Evolutionary conservation across 2,797 vertebrate genomes (phyloP), one percentile per base, ranked within the genome.

Genomic region (Cheirogaleus major): DNA sequence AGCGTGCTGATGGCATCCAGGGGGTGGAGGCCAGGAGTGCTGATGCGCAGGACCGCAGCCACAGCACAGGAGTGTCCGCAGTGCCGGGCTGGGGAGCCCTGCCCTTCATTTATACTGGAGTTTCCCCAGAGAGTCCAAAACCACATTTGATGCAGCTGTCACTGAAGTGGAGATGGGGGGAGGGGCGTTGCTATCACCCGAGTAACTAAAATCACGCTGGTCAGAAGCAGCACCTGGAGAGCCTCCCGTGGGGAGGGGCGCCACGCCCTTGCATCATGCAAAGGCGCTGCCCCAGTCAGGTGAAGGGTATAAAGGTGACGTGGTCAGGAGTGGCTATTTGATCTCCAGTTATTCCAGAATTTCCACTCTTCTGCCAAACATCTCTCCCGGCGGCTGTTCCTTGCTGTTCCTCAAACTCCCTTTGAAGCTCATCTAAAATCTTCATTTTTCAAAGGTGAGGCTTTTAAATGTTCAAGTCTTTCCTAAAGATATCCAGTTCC

Each of bases 261-360:
- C 93, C 96, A 43, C 92, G 1, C 96, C 96, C 65, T 63, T 25
- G 63, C 82, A 17, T 48, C 5, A 76, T 14, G 75, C 61, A 50
- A 23, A 73, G 91, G 81, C 38, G 92, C 93, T 52, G 79, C 78
- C 59, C 10, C 1, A 50, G 78, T 4, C 11, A 78, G 95, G 52
- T 8, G n/a, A 10, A 6, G 1, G 65, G 69, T 50, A 6, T 14
- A 27, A 63, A 61, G 81, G 86, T 79, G 98, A 96, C 96, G 96
- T 97, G 96, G 93, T 92, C 97, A 95, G 95, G 96, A 89, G 96
- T 57, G 89, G 93, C 96, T 96, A 57, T 97, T 97, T 98, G 95
- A 98, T 97, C 96, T 98, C 97, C 91, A 88, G 98, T 96, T 92
- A 67, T 96, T 98, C 98, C 98, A 97, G 98, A 98, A 93, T 98